Percentiles rank a stretch among this genome's conserved stretches.
Conservation (phyloP, 2,888 invertebrate genomes). For the Scrobipalpa costella region DNA sequence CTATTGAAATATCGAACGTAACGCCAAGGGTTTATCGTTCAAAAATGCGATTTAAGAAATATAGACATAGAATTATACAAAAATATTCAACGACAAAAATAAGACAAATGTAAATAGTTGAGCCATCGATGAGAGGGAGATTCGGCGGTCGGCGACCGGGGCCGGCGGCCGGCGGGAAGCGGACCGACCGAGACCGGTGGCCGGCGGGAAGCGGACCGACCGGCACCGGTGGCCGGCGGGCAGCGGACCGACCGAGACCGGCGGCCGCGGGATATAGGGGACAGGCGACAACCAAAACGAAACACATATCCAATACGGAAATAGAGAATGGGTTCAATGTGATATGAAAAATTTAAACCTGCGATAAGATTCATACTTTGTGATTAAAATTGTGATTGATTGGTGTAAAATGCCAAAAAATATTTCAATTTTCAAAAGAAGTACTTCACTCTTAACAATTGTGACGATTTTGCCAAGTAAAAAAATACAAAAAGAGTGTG, state of each 20-base stretch:
- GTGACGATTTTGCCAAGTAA: conserved; percentile 79
- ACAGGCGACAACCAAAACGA: conserved; percentile 52
- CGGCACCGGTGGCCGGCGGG: neutral
- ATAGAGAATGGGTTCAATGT: conserved; percentile 41
- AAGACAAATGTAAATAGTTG: conserved; percentile 37
- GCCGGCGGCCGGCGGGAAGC: neutral
- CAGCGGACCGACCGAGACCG: neutral
- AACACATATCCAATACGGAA: conserved; percentile 43
- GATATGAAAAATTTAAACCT: conserved; percentile 34
- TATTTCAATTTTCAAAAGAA: conserved; percentile 43
- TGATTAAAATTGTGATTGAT: conserved; percentile 38
- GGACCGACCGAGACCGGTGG: conserved; percentile 28
- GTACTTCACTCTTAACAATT: conserved; percentile 75
- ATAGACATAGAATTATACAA: too few species aligned
- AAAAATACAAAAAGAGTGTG: conserved; percentile 58
- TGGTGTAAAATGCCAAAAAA: conserved; percentile 51
- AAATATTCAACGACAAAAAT: conserved; percentile 29
- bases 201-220: neutral
- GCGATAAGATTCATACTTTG: conserved; percentile 41
- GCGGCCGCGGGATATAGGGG: neutral
- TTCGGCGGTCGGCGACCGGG: neutral
- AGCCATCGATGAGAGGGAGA: conserved; percentile 34
- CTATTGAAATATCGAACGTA: too few species aligned
- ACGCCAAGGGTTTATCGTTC: too few species aligned
- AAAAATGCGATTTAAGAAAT: too few species aligned